Evolutionary conservation across 2,797 vertebrate species (phyloP).

Genomic region (Falco concolor): DNA sequence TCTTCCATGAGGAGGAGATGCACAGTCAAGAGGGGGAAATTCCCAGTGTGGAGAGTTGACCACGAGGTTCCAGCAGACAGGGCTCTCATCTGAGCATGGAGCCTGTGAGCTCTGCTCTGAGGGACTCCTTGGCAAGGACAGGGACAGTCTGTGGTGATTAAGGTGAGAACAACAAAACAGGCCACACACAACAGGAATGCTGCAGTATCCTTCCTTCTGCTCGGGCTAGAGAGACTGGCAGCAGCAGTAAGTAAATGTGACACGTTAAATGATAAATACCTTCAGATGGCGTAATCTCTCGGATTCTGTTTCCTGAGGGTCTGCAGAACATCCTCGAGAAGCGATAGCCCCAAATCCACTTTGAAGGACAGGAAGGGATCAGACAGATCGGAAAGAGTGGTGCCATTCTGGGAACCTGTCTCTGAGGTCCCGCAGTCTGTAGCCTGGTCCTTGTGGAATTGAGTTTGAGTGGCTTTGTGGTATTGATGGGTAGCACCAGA

Average conservation of each 20-base stretch:
- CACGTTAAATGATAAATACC: background rate
- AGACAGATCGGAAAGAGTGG: constrained; percentile 35
- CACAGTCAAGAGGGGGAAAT: background rate
- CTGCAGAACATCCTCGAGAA: constrained; percentile 90
- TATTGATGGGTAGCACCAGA: constrained; percentile 69
- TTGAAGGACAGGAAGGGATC: constrained; percentile 83
- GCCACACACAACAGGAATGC: background rate
- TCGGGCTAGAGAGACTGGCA: background rate
- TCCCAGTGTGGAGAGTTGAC: background rate
- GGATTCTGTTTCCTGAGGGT: constrained; percentile 85
- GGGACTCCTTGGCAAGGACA: background rate
- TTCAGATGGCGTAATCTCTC: constrained; percentile 64
- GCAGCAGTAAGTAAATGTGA: background rate
- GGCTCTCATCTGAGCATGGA: background rate
- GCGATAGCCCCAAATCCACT: constrained; percentile 90
- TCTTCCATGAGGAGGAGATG: background rate
- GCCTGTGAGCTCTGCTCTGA: background rate
- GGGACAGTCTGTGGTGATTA: background rate
- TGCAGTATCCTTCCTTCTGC: background rate
- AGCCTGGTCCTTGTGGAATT: constrained; percentile 45
- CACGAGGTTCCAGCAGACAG: background rate
- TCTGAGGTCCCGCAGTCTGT: constrained; percentile 65
- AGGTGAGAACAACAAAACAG: background rate
- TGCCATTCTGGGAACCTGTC: constrained; percentile 48
- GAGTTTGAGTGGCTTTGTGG: constrained; percentile 55